Percentiles rank a stretch among this genome's conserved stretches.
Evolutionary conservation across 1,140 invertebrate species (phyloP).

Genomic region (Gonioctena quinquepunctata): DNA sequence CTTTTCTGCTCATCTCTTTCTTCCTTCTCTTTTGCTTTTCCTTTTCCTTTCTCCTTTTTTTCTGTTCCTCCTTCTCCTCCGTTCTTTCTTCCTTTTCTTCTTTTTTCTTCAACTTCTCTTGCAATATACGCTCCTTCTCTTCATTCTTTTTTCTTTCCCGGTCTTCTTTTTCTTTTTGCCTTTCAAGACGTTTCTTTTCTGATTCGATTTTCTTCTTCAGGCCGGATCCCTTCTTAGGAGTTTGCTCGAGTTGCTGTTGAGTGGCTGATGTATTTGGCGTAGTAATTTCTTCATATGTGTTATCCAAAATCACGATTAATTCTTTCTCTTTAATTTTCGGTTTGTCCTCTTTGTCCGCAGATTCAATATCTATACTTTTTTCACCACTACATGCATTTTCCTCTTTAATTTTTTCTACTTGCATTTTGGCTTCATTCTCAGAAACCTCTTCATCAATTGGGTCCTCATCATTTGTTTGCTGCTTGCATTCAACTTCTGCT

Average conservation of each 20-base stretch:
- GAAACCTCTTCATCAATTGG: too few species aligned
- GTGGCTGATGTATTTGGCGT: slow-evolving; percentile 39
- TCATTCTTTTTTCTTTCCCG: slow-evolving; percentile 57
- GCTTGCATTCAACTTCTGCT: too few species aligned
- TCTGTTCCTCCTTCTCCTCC: slow-evolving; percentile 45
- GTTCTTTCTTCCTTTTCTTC: slow-evolving; percentile 37
- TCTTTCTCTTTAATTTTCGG: too few species aligned
- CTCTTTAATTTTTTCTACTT: neutral
- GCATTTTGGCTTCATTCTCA: too few species aligned
- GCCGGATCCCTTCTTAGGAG: slow-evolving; percentile 46
- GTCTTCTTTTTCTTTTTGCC: slow-evolving; percentile 60
- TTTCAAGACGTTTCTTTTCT: slow-evolving; percentile 59
- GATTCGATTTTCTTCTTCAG: slow-evolving; percentile 59
- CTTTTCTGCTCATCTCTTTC: slow-evolving; percentile 51
- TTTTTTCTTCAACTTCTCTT: slow-evolving; percentile 64
- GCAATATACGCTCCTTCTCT: slow-evolving; percentile 54
- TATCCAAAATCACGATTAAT: neutral
- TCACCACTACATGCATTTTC: neutral
- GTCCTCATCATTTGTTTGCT: too few species aligned
- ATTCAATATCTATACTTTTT: neutral
- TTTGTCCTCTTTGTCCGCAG: too few species aligned
- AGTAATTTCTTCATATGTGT: slow-evolving; percentile 1
- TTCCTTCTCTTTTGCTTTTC: slow-evolving; percentile 58
- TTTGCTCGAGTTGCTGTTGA: slow-evolving; percentile 8
- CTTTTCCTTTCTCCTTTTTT: slow-evolving; percentile 59